Conservation (phyloP, 1,140 invertebrate genomes). For the Dolichoris vasculosae region DNA sequence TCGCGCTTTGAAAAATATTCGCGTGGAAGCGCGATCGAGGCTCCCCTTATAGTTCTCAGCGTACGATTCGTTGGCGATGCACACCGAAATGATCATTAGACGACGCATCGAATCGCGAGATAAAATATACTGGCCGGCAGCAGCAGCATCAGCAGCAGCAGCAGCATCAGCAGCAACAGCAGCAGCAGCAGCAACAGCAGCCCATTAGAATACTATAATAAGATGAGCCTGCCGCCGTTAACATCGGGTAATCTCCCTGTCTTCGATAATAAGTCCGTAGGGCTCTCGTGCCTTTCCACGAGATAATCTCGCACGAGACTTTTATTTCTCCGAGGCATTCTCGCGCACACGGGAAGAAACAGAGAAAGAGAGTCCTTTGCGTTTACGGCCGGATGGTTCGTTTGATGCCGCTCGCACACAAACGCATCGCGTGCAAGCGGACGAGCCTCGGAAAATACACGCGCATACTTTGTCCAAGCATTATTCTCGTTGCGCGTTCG, state of each 20-base stretch:
- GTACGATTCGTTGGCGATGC: conserved; percentile 32
- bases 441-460: background rate
- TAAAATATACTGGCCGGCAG: conserved; percentile 24
- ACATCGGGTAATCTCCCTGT: conserved; percentile 48
- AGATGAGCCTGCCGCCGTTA: conserved; percentile 46
- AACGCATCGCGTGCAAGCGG: too few species aligned
- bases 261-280: conserved; percentile 47
- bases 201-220: conserved; percentile 52
- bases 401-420: conserved; percentile 11
- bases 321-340: conserved; percentile 37
- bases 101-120: conserved; percentile 46
- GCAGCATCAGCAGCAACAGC: background rate
- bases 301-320: conserved; percentile 40
- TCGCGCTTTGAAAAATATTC: background rate
- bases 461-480: conserved; percentile 18
- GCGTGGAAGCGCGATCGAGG: conserved; percentile 10
- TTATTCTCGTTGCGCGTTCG: conserved; percentile 10
- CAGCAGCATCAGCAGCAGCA: background rate
- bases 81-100: conserved; percentile 45
- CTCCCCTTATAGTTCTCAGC: background rate
- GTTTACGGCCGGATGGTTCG: conserved; percentile 37
- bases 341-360: conserved; percentile 29
- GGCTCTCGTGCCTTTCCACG: conserved; percentile 32
- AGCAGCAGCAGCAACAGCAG: conserved; percentile 22
- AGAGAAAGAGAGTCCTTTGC: conserved; percentile 14